Evolutionary conservation across 2,113 vertebrate genomes (phyloP).

Genomic region (Zapornia atra): DNA sequence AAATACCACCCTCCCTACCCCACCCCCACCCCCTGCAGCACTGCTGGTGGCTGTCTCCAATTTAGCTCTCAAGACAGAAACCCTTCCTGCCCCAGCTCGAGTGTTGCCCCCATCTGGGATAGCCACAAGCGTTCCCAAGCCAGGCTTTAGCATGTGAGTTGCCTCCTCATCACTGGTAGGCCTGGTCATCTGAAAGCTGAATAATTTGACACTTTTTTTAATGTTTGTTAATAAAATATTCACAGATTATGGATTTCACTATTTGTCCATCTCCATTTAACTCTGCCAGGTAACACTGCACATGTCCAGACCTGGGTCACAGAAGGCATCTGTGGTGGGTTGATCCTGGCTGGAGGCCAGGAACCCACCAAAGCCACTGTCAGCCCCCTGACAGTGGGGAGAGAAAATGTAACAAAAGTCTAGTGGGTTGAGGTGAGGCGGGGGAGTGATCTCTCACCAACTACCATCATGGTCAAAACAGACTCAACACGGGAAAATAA

Average conservation of each 20-base stretch:
- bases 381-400: too few species aligned
- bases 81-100: background rate
- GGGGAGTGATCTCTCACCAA: too few species aligned
- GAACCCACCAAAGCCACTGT: too few species aligned
- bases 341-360: too few species aligned
- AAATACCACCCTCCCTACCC: background rate
- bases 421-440: too few species aligned
- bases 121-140: rapidly evolving
- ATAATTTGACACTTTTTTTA: conserved; percentile 67
- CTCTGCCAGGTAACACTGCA: background rate
- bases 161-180: background rate
- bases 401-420: too few species aligned
- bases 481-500: too few species aligned
- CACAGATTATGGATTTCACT: conserved; percentile 58
- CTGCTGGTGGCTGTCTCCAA: background rate
- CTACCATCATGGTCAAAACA: too few species aligned
- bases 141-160: background rate
- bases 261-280: conserved; percentile 19
- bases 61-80: background rate
- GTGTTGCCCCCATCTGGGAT: background rate
- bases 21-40: background rate
- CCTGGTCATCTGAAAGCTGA: conserved; percentile 17
- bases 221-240: conserved; percentile 62
- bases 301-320: background rate
- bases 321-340: background rate